Conservation (phyloP, 2,888 invertebrate species). For the Apoda limacodes region DNA sequence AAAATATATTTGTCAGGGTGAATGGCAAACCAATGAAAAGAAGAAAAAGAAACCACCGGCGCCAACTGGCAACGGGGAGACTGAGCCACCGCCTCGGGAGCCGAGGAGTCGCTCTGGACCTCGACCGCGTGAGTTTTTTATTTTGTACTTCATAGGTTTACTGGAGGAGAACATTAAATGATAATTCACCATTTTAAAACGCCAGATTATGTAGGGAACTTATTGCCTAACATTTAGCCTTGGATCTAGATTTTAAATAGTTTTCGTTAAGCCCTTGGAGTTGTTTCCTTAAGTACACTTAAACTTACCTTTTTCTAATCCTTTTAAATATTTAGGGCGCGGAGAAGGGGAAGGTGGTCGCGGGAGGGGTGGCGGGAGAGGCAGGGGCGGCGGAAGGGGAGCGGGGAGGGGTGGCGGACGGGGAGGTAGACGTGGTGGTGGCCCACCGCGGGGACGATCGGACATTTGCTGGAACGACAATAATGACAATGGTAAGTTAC, state of each 20-base stretch:
- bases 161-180: too few species aligned
- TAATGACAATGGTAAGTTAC: constrained; percentile 19
- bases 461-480: constrained; percentile 25
- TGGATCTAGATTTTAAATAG: too few species aligned
- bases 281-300: too few species aligned
- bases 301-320: too few species aligned
- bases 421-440: constrained; percentile 29
- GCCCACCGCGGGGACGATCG: constrained; percentile 23
- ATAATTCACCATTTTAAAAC: too few species aligned
- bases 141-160: too few species aligned
- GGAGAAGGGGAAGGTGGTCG: constrained; percentile 43
- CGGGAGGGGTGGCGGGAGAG: constrained; percentile 33
- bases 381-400: constrained; percentile 30
- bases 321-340: constrained; percentile 33
- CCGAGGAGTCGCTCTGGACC: constrained; percentile 36
- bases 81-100: constrained; percentile 37
- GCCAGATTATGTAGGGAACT: too few species aligned
- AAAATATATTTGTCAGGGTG: constrained; percentile 78
- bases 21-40: constrained; percentile 88
- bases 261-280: too few species aligned
- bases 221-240: too few species aligned
- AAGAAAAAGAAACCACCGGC: constrained; percentile 86
- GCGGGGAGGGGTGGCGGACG: constrained; percentile 25
- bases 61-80: constrained; percentile 56
- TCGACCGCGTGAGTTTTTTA: too few species aligned